Percentiles rank a stretch among this genome's conserved stretches.
Conservation (phyloP, 2,888 invertebrate species). For the Ectemnius lituratus region DNA sequence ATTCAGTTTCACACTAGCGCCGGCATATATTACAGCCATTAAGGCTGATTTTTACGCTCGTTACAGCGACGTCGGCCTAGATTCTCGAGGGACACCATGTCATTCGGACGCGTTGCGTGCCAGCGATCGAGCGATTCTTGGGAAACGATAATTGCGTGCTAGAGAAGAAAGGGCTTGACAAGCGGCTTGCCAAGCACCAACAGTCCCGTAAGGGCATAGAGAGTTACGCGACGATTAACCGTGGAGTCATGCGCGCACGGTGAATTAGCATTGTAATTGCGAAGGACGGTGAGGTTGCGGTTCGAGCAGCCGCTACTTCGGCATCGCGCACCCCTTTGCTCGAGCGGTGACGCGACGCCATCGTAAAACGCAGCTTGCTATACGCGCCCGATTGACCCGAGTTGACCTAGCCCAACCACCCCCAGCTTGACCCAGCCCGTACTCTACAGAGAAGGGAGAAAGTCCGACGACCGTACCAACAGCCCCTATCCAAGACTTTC, state of each 20-base stretch:
- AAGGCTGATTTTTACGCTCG: conserved; percentile 39
- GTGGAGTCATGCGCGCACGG: conserved; percentile 43
- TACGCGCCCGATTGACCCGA: conserved; percentile 56
- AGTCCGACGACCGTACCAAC: conserved; percentile 49
- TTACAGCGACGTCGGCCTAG: conserved; percentile 33
- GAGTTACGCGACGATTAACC: conserved; percentile 58
- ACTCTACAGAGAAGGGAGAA: conserved; percentile 17
- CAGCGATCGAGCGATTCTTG: conserved; percentile 7
- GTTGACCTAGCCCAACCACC: conserved; percentile 54
- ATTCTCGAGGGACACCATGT: background rate
- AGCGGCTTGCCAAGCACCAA: background rate
- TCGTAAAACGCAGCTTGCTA: conserved; percentile 56
- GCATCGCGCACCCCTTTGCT: background rate
- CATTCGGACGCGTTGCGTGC: conserved; percentile 32
- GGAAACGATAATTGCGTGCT: conserved; percentile 39
- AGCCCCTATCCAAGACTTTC: conserved; percentile 23
- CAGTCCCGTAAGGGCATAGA: conserved; percentile 37
- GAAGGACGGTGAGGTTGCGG: conserved; percentile 51
- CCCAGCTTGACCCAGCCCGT: conserved; percentile 43
- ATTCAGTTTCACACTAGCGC: conserved; percentile 4
- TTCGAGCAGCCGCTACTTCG: conserved; percentile 37
- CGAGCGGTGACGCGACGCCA: conserved; percentile 42
- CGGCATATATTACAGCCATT: conserved; percentile 10
- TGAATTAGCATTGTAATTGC: conserved; percentile 62
- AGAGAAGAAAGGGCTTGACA: conserved; percentile 40